A percentile compares a stretch with the other conserved stretches of the same genome.
These are phyloP conservation scores for Eulithis prunata DNA, from an alignment of 2,888 invertebrate genomes.

Conservation along the genomic window DNA sequence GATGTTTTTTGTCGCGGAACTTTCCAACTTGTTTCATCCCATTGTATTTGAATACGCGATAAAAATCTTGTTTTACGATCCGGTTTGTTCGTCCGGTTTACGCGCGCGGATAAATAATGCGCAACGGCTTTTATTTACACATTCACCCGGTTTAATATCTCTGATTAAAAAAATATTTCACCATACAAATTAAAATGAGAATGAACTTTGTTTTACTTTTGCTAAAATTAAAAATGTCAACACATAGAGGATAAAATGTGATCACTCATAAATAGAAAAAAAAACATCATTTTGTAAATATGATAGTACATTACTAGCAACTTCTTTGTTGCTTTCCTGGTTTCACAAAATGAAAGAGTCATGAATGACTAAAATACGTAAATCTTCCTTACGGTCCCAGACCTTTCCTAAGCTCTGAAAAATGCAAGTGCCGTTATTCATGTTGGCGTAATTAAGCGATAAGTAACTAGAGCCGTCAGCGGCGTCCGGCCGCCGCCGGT, in stretches of 20 bases:
- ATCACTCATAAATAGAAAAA: neutral
- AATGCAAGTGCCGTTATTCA: constrained; percentile 36
- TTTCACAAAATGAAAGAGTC: constrained; percentile 3
- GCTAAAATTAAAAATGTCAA: neutral
- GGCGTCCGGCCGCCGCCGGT: constrained; percentile 19
- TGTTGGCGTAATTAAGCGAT: constrained; percentile 42
- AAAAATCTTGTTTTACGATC: constrained; percentile 44
- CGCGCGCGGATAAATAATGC: constrained; percentile 41
- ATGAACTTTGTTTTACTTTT: neutral
- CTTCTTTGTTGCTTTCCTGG: neutral
- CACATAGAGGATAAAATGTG: neutral
- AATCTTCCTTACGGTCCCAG: constrained; percentile 4
- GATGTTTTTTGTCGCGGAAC: constrained; percentile 40
- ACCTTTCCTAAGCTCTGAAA: constrained; percentile 15
- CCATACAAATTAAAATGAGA: constrained; percentile 29
- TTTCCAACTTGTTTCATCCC: constrained; percentile 41
- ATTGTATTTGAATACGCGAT: constrained; percentile 43
- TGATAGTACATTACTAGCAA: neutral
- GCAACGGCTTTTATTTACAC: constrained; percentile 39
- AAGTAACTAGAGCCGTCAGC: constrained; percentile 40
- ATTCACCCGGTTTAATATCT: constrained; percentile 34
- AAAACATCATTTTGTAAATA: neutral
- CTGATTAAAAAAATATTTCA: constrained; percentile 36
- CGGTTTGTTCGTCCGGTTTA: constrained; percentile 36
- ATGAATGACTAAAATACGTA: constrained; percentile 8